Conservation (phyloP, 1,140 invertebrate genomes). For the Cherax quadricarinatus region DNA sequence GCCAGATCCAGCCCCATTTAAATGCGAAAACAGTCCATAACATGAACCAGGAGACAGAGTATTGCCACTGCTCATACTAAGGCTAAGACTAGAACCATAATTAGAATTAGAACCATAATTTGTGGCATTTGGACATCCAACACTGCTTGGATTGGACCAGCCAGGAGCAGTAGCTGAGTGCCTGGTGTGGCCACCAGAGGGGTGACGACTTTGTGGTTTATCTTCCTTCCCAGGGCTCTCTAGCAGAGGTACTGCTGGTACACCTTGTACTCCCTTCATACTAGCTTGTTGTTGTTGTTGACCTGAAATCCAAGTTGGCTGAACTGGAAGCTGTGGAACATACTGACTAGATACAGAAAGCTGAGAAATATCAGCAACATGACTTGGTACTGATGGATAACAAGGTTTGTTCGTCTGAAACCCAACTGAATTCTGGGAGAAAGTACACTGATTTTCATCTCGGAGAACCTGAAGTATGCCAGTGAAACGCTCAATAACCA, state of each 20-base stretch:
- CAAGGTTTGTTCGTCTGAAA: conserved; percentile 5
- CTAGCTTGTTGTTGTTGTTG: conserved; percentile 1
- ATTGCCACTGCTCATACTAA: conserved; percentile 33
- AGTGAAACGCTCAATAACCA: conserved; percentile 55
- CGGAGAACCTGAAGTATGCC: conserved; percentile 25
- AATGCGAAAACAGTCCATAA: conserved; percentile 33
- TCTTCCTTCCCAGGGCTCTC: conserved; percentile 60
- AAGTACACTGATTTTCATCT: conserved; percentile 22
- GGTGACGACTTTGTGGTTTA: conserved; percentile 48
- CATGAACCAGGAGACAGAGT: conserved; percentile 59
- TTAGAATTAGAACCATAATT: conserved; percentile 27
- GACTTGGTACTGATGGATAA: not conserved
- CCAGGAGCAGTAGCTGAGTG: conserved; percentile 42
- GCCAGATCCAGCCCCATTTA: conserved; percentile 35
- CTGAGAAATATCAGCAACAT: conserved; percentile 12
- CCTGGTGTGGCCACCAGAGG: conserved; percentile 44
- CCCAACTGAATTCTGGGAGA: conserved; percentile 5
- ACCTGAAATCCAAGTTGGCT: conserved; percentile 29
- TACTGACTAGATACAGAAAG: conserved; percentile 44
- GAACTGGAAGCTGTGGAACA: conserved; percentile 16
- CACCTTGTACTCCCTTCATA: not conserved
- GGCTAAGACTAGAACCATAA: conserved; percentile 51
- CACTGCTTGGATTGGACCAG: conserved; percentile 45
- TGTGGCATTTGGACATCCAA: conserved; percentile 26
- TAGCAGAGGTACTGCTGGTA: not conserved